These are phyloP conservation scores for Amazonetta brasiliensis DNA, from an alignment of 2,797 vertebrate species.

Conservation along the genomic window DNA sequence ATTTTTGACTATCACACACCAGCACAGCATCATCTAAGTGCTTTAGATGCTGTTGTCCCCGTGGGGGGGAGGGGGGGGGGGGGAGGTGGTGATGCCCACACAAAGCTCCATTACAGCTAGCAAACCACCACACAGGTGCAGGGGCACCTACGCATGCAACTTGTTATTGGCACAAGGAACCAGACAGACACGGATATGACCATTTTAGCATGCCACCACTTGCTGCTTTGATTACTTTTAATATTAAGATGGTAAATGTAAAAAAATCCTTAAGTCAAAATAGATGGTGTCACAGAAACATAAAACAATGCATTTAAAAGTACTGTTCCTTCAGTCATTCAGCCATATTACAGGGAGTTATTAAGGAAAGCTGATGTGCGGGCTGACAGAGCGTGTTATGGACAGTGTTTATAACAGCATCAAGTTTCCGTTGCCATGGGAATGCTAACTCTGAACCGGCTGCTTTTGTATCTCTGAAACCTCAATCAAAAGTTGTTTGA, in stretches of 20 bases:
- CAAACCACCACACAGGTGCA: rapidly evolving
- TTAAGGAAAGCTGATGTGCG: neutral
- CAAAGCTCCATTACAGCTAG: neutral
- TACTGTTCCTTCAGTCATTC: neutral
- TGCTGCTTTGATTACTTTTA: neutral
- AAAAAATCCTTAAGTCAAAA: neutral
- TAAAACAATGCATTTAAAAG: neutral
- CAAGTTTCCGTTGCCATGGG: neutral
- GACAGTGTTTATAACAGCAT: neutral
- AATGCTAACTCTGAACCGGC: neutral
- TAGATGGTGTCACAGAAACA: neutral
- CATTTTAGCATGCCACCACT: neutral
- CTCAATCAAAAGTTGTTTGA: neutral
- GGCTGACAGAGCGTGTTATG: neutral
- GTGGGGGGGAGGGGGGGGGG: no score
- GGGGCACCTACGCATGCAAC: neutral
- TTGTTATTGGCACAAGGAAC: rapidly evolving
- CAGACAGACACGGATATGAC: rapidly evolving
- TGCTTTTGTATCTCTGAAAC: neutral
- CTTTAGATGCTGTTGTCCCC: neutral
- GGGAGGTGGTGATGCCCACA: neutral
- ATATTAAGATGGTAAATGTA: neutral
- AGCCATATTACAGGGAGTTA: neutral
- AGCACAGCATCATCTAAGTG: neutral
- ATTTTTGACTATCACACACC: neutral